phyloP scores from a whole-genome alignment of 2,797 vertebrate genomes.

The Tapirus indicus region DNA sequence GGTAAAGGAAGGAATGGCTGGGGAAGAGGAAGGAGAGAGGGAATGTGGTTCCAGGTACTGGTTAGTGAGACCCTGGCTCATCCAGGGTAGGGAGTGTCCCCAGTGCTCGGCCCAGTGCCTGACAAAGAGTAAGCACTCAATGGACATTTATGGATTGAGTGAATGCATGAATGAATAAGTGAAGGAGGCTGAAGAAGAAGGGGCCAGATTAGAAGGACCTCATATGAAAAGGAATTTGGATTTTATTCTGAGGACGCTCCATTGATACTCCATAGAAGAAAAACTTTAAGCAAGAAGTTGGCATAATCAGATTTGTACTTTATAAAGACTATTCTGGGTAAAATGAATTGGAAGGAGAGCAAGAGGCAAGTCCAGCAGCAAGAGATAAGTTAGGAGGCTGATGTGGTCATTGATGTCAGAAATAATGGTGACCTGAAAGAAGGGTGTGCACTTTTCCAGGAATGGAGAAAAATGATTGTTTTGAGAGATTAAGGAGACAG shows the following conservation, averaged over 20 bases:
- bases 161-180: not conserved
- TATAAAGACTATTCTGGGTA: not conserved
- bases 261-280: not conserved
- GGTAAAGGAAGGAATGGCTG: not conserved
- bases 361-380: not conserved
- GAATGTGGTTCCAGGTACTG: not conserved
- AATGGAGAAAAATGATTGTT: not conserved
- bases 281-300: not conserved
- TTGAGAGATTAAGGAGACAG: not conserved
- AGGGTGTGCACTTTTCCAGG: not conserved
- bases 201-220: not conserved
- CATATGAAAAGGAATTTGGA: not conserved
- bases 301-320: not conserved
- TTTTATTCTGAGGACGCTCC: not conserved
- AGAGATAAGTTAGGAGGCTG: not conserved
- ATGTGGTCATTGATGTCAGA: not conserved
- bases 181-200: not conserved
- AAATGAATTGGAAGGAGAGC: conserved; percentile 23
- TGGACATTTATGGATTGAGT: not conserved
- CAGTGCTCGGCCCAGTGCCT: not conserved
- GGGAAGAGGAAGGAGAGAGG: not conserved
- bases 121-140: not conserved
- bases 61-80: not conserved
- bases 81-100: not conserved
- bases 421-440: not conserved